Percentiles rank a stretch among this genome's conserved stretches.
Conservation (phyloP, 2,888 invertebrate species). For the Homarus gammarus region DNA sequence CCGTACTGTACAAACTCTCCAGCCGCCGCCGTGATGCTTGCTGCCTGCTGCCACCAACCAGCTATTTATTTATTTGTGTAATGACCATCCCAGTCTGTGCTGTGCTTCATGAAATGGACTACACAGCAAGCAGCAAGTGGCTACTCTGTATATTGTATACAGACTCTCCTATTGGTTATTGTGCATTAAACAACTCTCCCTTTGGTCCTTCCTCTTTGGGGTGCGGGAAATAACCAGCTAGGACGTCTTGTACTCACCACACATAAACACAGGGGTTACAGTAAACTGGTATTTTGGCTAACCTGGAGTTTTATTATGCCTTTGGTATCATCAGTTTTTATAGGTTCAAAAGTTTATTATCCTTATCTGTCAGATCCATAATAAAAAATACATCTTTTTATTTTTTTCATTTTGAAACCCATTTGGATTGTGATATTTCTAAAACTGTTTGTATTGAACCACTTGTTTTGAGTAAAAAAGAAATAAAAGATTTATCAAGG, state of each 20-base stretch:
- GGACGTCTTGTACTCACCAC: slow-evolving; percentile 74
- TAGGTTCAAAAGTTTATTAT: slow-evolving; percentile 57
- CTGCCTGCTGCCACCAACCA: slow-evolving; percentile 67
- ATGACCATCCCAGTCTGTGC: slow-evolving; percentile 63
- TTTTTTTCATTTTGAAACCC: slow-evolving; percentile 34
- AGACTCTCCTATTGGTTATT: slow-evolving; percentile 73
- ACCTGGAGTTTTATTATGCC: slow-evolving; percentile 72
- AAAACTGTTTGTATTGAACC: no score
- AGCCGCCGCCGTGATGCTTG: slow-evolving; percentile 61
- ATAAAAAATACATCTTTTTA: slow-evolving; percentile 39
- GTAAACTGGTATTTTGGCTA: slow-evolving; percentile 75
- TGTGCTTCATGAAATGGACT: slow-evolving; percentile 51
- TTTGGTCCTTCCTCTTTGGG: slow-evolving; percentile 67
- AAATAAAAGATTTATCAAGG: not conserved
- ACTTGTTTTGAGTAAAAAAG: not conserved
- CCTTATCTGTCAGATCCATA: slow-evolving; percentile 44
- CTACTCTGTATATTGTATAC: slow-evolving; percentile 68
- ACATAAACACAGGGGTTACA: slow-evolving; percentile 74
- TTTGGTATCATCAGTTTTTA: slow-evolving; percentile 62
- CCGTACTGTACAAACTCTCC: slow-evolving; percentile 62
- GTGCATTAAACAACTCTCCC: slow-evolving; percentile 60
- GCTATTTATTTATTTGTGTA: slow-evolving; percentile 68
- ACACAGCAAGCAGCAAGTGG: slow-evolving; percentile 66
- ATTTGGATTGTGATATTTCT: not conserved
- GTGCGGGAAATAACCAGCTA: slow-evolving; percentile 74